Base-by-base conservation (phyloP, 2,888 invertebrate genomes). In the Syritta pipiens region DNA sequence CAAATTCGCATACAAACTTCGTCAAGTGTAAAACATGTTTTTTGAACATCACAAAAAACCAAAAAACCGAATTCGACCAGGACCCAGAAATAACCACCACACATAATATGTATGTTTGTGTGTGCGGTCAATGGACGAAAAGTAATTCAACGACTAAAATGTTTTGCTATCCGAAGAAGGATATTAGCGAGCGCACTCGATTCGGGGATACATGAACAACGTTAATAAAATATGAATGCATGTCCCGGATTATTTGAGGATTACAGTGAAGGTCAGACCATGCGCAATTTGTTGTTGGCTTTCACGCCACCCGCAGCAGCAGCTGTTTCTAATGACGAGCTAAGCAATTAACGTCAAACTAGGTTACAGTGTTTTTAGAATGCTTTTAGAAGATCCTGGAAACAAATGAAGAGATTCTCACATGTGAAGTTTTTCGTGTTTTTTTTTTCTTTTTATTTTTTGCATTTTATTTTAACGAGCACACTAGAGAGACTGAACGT, bases 321-420 rank as follows among this genome's bases (percentile, higher is more conserved):
- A n/a, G n/a, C n/a, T n/a, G n/a, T n/a, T n/a, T n/a, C n/a, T 5
- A 9, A n/a, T 28, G 59, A 49, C 59, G 57, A 69, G 35, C 60
- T 51, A 28, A 60, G 60, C 60, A 72, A 72, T 72, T 63, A 72
- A 26, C 40, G 53, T 63, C 49, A 40, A 72, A 72, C 72, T 63
- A 42, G 49, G 57, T 72, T 57, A 72, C 40, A 10, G 20, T 35
- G 44, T 32, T 26, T 46, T 44, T 5, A 22, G 19, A 40, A 32
- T 12, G 26, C 35, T 55, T 35, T 48, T 14, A 53, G 10, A 44
- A 53, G n/a, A 35, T 59, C 32, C 14, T 14, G 59, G 44, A 59
- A 46, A 59, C 44, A 59, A 46, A 59, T 59, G 24, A 44, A 32
- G 44, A 46, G 32, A 59, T 32, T n/a, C n/a, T n/a, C n/a, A n/a